phyloP scores from a whole-genome alignment of 2,113 vertebrate genomes.

The Bungarus multicinctus region DNA sequence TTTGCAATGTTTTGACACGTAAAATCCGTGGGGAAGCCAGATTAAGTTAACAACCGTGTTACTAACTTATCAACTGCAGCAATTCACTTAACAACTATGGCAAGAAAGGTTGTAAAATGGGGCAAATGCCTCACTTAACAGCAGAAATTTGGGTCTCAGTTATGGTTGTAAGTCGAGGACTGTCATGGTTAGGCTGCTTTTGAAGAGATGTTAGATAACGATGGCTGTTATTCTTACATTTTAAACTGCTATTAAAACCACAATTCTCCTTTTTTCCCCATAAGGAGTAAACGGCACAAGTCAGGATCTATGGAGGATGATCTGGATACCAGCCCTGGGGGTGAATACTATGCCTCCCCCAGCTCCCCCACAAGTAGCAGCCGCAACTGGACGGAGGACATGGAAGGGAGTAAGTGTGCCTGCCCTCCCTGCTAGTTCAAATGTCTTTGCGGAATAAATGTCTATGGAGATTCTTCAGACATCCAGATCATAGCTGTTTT shows the following conservation, averaged over 20 bases:
- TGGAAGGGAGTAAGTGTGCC: conserved; percentile 87
- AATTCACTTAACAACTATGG: background rate
- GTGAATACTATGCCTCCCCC: conserved; percentile 94
- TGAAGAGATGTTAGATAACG: background rate
- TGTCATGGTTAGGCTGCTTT: background rate
- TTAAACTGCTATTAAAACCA: background rate
- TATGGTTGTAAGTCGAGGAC: background rate
- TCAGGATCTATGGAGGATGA: conserved; percentile 97
- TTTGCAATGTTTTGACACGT: background rate
- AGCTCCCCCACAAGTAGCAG: conserved; percentile 94
- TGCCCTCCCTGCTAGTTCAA: background rate
- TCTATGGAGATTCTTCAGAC: background rate
- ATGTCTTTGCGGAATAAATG: background rate
- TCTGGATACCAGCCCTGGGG: conserved; percentile 90
- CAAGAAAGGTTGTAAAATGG: background rate
- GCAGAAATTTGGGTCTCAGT: background rate
- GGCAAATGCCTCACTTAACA: background rate
- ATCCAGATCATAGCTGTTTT: background rate
- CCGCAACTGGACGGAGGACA: conserved; percentile 96
- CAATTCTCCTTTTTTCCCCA: conserved; percentile 6
- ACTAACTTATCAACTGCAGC: background rate
- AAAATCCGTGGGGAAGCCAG: background rate
- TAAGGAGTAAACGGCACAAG: conserved; percentile 94
- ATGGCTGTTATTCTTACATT: background rate
- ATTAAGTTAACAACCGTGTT: background rate